These are phyloP conservation scores for Apodemia hepburni DNA, from an alignment of 2,888 invertebrate species.

Conservation along the genomic window DNA sequence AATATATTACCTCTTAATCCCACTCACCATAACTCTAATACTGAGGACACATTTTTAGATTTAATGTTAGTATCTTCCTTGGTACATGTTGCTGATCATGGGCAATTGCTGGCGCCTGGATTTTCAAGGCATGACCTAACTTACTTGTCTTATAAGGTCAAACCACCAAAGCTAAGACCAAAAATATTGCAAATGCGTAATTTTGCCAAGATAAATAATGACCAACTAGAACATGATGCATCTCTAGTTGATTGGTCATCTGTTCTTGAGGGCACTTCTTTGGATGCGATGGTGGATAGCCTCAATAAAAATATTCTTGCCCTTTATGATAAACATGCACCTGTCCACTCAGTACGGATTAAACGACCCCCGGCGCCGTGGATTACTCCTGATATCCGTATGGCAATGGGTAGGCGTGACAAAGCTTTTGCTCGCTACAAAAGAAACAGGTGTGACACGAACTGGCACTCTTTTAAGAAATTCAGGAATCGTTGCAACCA, in stretches of 20 bases:
- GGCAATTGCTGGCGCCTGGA: background rate
- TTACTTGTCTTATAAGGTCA: background rate
- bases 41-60: background rate
- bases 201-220: background rate
- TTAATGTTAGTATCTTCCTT: conserved; percentile 4
- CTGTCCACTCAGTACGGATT: background rate
- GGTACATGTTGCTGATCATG: background rate
- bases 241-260: background rate
- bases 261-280: background rate
- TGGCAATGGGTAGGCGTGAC: background rate
- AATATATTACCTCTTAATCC: background rate
- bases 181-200: background rate
- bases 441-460: background rate
- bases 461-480: background rate
- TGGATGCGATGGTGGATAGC: background rate
- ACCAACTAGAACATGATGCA: background rate
- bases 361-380: background rate
- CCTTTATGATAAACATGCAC: background rate
- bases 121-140: background rate
- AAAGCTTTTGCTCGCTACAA: background rate
- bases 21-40: background rate
- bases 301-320: background rate
- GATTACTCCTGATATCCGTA: background rate
- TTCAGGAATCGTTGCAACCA: background rate
- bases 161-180: background rate